Conservation (phyloP, 2,797 vertebrate species). For the Channa striata region DNA sequence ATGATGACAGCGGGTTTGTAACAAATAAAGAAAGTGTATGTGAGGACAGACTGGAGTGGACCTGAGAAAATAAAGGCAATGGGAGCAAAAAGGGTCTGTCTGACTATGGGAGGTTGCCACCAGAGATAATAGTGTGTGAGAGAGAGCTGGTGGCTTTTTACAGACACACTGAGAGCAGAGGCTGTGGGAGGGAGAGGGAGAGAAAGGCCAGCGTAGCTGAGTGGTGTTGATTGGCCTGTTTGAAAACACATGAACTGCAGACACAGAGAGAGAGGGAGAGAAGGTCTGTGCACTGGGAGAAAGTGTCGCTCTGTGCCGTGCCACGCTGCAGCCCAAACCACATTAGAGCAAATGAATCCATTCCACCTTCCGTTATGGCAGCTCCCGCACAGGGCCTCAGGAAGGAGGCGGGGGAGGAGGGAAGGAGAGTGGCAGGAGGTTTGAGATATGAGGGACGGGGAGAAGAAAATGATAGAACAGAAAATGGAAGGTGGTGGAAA, state of each 20-base stretch:
- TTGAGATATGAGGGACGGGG: slow-evolving; percentile 72
- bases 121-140: slow-evolving; percentile 62
- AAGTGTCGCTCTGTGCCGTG: slow-evolving; percentile 82
- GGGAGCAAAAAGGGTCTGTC: slow-evolving; percentile 36
- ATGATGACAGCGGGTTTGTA: slow-evolving; percentile 29
- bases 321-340: slow-evolving; percentile 86
- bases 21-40: slow-evolving; percentile 16
- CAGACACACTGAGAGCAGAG: slow-evolving; percentile 66
- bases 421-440: slow-evolving; percentile 69
- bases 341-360: slow-evolving; percentile 88
- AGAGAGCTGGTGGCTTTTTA: slow-evolving; percentile 74
- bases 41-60: slow-evolving; percentile 43
- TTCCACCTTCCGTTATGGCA: slow-evolving; percentile 88
- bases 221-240: slow-evolving; percentile 88
- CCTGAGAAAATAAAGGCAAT: slow-evolving; percentile 50
- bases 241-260: slow-evolving; percentile 87
- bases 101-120: slow-evolving; percentile 59
- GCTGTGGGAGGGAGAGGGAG: slow-evolving; percentile 66
- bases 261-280: slow-evolving; percentile 62
- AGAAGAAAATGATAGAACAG: slow-evolving; percentile 78
- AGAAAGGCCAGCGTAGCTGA: slow-evolving; percentile 77
- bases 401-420: slow-evolving; percentile 59
- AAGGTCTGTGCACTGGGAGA: slow-evolving; percentile 71
- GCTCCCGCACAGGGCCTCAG: slow-evolving; percentile 77
- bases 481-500: slow-evolving; percentile 79